These are phyloP conservation scores for Indicator indicator DNA, from an alignment of 2,113 vertebrate species.

Conservation along the genomic window DNA sequence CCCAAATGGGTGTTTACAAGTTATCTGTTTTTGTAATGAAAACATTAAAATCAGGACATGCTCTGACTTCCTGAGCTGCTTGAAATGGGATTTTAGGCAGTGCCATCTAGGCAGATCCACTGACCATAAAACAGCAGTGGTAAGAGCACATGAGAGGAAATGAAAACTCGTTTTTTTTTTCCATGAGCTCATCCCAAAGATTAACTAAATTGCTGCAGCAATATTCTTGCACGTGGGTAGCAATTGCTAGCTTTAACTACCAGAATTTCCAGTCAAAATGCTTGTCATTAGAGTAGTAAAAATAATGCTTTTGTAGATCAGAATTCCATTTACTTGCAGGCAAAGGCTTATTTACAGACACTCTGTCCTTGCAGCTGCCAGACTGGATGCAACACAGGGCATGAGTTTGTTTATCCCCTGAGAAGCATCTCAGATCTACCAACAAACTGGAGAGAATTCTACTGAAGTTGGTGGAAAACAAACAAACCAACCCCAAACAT, in stretches of 20 bases:
- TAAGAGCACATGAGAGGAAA: background rate
- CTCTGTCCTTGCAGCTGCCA: background rate
- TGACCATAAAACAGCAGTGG: constrained; percentile 1
- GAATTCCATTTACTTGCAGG: background rate
- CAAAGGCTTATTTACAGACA: background rate
- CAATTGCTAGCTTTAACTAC: background rate
- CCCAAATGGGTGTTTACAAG: background rate
- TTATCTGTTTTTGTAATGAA: background rate
- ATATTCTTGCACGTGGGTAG: background rate
- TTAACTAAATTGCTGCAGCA: background rate
- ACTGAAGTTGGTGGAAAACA: background rate
- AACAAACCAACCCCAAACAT: background rate
- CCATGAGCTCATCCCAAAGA: background rate
- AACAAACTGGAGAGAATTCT: background rate
- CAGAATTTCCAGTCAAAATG: background rate
- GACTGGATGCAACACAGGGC: background rate
- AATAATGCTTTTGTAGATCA: background rate
- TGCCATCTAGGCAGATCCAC: background rate
- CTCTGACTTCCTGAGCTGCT: background rate
- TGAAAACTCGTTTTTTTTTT: background rate
- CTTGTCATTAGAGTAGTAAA: background rate
- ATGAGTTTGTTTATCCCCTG: background rate
- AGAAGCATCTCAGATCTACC: background rate
- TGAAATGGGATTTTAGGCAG: background rate
- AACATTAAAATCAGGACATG: background rate